Conservation (phyloP, 2,888 invertebrate species). For the Rutpela maculata region DNA sequence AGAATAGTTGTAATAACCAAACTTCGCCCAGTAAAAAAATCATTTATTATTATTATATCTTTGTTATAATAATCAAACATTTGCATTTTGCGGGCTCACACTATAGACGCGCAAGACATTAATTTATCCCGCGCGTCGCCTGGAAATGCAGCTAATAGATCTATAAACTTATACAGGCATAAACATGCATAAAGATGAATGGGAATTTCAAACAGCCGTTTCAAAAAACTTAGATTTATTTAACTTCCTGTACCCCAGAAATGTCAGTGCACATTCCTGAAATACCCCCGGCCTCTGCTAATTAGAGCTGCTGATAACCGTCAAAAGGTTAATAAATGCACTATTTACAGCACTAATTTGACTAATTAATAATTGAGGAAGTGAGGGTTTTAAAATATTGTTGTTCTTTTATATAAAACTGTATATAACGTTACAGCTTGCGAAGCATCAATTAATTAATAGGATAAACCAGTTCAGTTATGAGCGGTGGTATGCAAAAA, state of each 20-base stretch:
- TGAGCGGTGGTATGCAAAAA: slow-evolving; percentile 23
- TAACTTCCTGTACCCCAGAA: neutral
- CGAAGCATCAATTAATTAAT: slow-evolving; percentile 20
- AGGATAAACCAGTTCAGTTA: slow-evolving; percentile 16
- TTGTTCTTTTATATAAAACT: slow-evolving; percentile 7
- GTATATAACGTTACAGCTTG: neutral
- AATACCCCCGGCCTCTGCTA: neutral
- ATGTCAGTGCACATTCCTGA: neutral
- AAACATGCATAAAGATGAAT: neutral
- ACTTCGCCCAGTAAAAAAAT: too few species aligned
- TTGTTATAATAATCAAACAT: neutral
- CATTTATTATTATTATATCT: too few species aligned
- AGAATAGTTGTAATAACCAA: too few species aligned
- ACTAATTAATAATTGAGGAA: slow-evolving; percentile 33
- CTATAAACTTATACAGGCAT: too few species aligned
- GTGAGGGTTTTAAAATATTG: slow-evolving; percentile 17
- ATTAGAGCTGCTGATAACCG: slow-evolving; percentile 23
- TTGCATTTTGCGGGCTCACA: too few species aligned
- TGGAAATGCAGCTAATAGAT: too few species aligned
- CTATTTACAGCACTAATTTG: slow-evolving; percentile 18
- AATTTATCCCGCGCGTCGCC: too few species aligned
- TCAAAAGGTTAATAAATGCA: slow-evolving; percentile 24
- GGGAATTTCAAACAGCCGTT: neutral
- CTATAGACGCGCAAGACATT: too few species aligned
- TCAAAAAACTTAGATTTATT: neutral